Base-by-base conservation (phyloP, 2,113 vertebrate species). In the Hippocampus mohnikei region DNA sequence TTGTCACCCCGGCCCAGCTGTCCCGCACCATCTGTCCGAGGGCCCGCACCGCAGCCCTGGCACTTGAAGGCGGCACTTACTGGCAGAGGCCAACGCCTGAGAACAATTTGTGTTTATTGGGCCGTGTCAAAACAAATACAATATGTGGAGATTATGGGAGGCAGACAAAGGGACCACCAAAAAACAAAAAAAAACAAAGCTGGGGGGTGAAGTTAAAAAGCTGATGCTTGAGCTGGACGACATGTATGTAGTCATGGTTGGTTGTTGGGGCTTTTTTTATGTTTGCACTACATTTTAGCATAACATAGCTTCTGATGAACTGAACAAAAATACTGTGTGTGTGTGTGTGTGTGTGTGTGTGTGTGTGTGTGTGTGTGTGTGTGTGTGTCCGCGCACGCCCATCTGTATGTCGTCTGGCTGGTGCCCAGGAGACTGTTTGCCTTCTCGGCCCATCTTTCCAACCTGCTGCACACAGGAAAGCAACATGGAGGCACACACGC, bases 1-100 rank as follows among this genome's bases (percentile, higher is more conserved):
- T 88, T 85, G 88, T 89, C 88, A 87, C 88, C 88, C 84, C 69
- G 83, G 84, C 86, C 85, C 90, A 91, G 90, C 90, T 91, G 90
- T 88, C 90, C 81, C 71, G 78, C 85, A 78, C 88, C 90, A 91
- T 91, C 90, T 91, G 90, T 91, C 86, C 87, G 84, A 77, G 68
- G 61, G 40, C 73, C 60, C 73, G 66, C 68, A 67, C 69, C 44
- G 13, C 56, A 77, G 53, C 37, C 37, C 68, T 73, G 78, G 66
- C 41, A 33, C 75, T 74, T 33, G 76, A 83, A 76, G 81, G 69
- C 67, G 73, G 72, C 78, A 62, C 68, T 79, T 81, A 76, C 70
- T 83, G 79, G 82, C 70, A 87, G 82, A 80, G 67, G 76, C 50
- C 66, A 7, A 4, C 37, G 59, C 40, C 72, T n/a, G n/a, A 66